phyloP scores from a whole-genome alignment of 2,888 invertebrate species.

The Stenchaetothrips biformis region DNA sequence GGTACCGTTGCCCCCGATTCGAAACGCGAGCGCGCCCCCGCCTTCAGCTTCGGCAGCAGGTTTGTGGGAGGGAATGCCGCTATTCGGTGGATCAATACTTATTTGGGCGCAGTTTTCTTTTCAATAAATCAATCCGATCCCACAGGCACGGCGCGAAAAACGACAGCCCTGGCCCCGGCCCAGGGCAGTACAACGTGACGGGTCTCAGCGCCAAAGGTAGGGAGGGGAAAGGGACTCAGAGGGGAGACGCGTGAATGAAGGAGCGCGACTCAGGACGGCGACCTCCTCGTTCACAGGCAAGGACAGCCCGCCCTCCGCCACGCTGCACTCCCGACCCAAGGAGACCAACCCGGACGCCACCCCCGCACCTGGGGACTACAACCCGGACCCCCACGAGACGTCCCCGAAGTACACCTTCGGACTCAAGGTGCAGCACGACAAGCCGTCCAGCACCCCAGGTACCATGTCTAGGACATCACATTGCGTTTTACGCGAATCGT shows the following conservation, averaged over 20 bases:
- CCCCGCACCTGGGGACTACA: conserved; percentile 87
- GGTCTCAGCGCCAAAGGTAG: conserved; percentile 78
- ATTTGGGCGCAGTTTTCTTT: neutral
- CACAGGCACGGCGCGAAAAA: conserved; percentile 49
- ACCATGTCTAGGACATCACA: no score
- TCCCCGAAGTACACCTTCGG: conserved; percentile 71
- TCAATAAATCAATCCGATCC: conserved; percentile 29
- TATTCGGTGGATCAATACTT: conserved; percentile 7
- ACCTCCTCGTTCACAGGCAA: conserved; percentile 50
- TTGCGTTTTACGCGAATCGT: no score
- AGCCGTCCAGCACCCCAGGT: conserved; percentile 65
- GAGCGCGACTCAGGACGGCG: neutral
- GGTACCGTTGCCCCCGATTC: conserved; percentile 74
- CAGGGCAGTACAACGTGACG: conserved; percentile 84
- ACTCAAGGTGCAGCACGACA: conserved; percentile 59
- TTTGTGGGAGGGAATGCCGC: conserved; percentile 36
- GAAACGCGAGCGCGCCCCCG: conserved; percentile 70
- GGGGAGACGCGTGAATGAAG: no score
- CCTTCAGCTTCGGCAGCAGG: conserved; percentile 73
- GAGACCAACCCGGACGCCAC: conserved; percentile 61
- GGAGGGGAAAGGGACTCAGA: conserved; percentile 23
- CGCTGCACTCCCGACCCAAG: conserved; percentile 74
- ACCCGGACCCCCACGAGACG: conserved; percentile 43
- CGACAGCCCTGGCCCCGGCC: conserved; percentile 72
- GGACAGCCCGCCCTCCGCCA: conserved; percentile 69